Percentiles rank a stretch among this genome's conserved stretches.
Evolutionary conservation across 1,140 invertebrate species (phyloP).

Genomic region (Rhynchophorus ferrugineus): DNA sequence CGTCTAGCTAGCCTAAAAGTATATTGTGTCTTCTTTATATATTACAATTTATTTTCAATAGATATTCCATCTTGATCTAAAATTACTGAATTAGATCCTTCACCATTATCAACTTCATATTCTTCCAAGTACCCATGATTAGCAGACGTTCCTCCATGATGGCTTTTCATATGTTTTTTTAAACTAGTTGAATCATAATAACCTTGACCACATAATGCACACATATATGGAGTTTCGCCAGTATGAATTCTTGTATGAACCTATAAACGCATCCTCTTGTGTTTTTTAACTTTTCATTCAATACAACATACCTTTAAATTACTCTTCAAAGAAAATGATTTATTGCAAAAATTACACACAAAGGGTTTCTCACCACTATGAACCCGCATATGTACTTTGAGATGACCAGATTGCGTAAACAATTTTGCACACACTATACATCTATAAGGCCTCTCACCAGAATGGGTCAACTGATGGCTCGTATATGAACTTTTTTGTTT

Average conservation of each 20-base stretch:
- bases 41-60: too few relatives aligned
- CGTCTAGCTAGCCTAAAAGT: too few relatives aligned
- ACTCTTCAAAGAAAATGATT: slow-evolving; percentile 42
- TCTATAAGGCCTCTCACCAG: slow-evolving; percentile 24
- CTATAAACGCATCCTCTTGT: slow-evolving; percentile 16
- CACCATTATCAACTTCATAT: too few relatives aligned
- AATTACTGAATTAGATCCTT: too few relatives aligned
- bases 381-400: slow-evolving; percentile 30
- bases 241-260: slow-evolving; percentile 38
- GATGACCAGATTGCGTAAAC: slow-evolving; percentile 29
- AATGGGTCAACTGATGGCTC: slow-evolving; percentile 26
- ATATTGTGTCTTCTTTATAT: too few relatives aligned
- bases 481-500: slow-evolving; percentile 22
- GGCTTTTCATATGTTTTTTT: slow-evolving; percentile 29
- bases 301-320: slow-evolving; percentile 38
- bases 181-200: slow-evolving; percentile 38
- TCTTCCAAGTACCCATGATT: too few relatives aligned
- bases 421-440: slow-evolving; percentile 31
- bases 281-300: background rate
- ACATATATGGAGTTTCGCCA: slow-evolving; percentile 36
- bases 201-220: slow-evolving; percentile 33
- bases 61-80: too few relatives aligned
- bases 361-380: slow-evolving; percentile 34
- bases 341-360: slow-evolving; percentile 28
- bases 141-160: slow-evolving; percentile 9